Evolutionary conservation across 1,140 invertebrate species (phyloP).

Genomic region (Solenopsis invicta): DNA sequence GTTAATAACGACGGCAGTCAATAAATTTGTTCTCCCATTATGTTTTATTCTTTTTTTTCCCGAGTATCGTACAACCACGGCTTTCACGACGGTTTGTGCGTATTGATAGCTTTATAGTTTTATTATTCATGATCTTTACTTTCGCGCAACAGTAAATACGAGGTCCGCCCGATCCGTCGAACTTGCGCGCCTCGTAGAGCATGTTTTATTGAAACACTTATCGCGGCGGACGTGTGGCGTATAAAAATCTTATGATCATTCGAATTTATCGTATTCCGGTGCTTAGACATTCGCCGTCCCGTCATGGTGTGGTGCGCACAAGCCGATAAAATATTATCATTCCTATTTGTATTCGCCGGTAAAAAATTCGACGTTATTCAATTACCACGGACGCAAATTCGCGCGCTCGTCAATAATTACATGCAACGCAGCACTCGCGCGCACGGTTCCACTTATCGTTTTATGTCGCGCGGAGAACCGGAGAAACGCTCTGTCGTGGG

Average conservation of each 20-base stretch:
- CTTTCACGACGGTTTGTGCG: conserved; percentile 58
- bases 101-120: conserved; percentile 68
- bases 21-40: conserved; percentile 68
- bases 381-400: conserved; percentile 33
- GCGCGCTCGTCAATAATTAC: conserved; percentile 41
- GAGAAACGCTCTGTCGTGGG: conserved; percentile 24
- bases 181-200: conserved; percentile 71
- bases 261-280: conserved; percentile 70
- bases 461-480: conserved; percentile 1
- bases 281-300: conserved; percentile 38
- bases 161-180: conserved; percentile 36
- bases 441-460: conserved; percentile 4
- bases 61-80: conserved; percentile 35
- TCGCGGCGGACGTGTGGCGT: conserved; percentile 69
- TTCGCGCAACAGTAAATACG: conserved; percentile 73
- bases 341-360: conserved; percentile 22
- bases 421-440: background rate
- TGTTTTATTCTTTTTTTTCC: conserved; percentile 37
- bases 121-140: conserved; percentile 70
- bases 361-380: conserved; percentile 43
- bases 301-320: conserved; percentile 20
- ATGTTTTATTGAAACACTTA: conserved; percentile 80
- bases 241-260: conserved; percentile 74
- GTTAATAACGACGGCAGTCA: conserved; percentile 36
- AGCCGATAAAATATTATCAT: conserved; percentile 49